Base-by-base conservation (phyloP, 2,113 vertebrate species). In the Colius striatus region DNA sequence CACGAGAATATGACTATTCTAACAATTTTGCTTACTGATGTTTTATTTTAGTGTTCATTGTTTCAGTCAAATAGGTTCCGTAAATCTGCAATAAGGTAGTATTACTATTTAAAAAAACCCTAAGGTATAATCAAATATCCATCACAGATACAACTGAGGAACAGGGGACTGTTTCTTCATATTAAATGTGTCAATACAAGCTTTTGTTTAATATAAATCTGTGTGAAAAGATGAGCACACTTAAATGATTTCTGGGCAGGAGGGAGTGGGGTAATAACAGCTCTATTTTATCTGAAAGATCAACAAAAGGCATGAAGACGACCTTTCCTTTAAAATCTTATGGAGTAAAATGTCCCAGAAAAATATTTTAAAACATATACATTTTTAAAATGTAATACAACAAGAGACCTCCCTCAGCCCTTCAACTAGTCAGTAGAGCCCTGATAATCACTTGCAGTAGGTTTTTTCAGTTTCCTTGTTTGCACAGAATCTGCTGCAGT, bases 331-430 rank as follows among this genome's bases (percentile, higher is more conserved):
- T 58, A 71, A 83, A 84, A 87, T 55, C 27, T 77, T 19, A 11
- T 16, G 3, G 13, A 21, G 4, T 17, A 62, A 51, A 74, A 34
- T 62, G 21, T 10, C 16, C 14, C 25, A 16, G 34, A 58, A 43
- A 87, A 62, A 23, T 34, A 84, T 27, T 71, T 84, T 13, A 2
- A 0, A 36, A 81, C 20, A 47, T 7, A 71, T 0, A 2, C 2
- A 43, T 25, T 53, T 66, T 19, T 5, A 17, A 76, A 68, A 55
- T 61, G 51, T 32, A 12, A 60, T 29, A 83, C 16, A 60, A 36
- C 60, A 80, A 81, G 50, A 26, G 7, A 47, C 6, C 3, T 87
- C 21, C 21, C n/a, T 58, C 43, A 47, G 57, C 25, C 61, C 51
- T 81, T 84, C 61, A 60, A n/a, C 11, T 67, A 51, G 30, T 54